Evolutionary conservation across 1,140 invertebrate species (phyloP).

Genomic region (Drosophila kanapiae): DNA sequence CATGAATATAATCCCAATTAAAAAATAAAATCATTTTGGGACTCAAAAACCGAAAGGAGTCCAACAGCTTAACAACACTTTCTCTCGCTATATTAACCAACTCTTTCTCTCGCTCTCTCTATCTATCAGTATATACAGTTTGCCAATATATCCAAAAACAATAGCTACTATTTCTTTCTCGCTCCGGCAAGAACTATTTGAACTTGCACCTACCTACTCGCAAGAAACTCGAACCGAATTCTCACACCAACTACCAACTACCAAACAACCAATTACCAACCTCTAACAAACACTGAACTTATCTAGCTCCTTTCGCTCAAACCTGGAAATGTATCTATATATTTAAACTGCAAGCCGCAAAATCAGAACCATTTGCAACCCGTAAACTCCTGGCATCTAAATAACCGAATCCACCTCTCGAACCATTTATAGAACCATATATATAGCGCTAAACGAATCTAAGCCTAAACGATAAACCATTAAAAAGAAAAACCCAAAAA

Average conservation of each 20-base stretch:
- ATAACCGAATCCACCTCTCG: constrained; percentile 21
- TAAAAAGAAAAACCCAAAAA: constrained; percentile 42
- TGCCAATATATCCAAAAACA: constrained; percentile 17
- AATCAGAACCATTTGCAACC: constrained; percentile 62
- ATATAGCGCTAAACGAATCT: constrained; percentile 60
- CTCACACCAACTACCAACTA: constrained; percentile 40
- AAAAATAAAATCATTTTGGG: constrained; percentile 16
- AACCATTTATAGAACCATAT: constrained; percentile 42
- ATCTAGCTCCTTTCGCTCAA: constrained; percentile 48
- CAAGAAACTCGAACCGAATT: constrained; percentile 48
- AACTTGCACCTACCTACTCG: constrained; percentile 63
- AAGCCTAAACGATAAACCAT: constrained; percentile 56
- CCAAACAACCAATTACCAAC: constrained; percentile 23
- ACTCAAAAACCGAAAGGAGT: constrained; percentile 51
- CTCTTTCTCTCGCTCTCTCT: constrained; percentile 35
- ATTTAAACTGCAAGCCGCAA: constrained; percentile 33
- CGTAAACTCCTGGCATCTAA: constrained; percentile 70
- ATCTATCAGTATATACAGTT: constrained; percentile 25
- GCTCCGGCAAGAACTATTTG: constrained; percentile 69
- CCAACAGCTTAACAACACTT: constrained; percentile 27
- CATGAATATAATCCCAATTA: constrained; percentile 40
- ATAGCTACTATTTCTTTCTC: constrained; percentile 34
- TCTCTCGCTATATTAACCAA: constrained; percentile 26
- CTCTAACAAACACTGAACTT: constrained; percentile 38
- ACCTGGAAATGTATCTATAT: constrained; percentile 39